Conservation (phyloP, 2,113 vertebrate genomes). For the Globicephala melas region DNA sequence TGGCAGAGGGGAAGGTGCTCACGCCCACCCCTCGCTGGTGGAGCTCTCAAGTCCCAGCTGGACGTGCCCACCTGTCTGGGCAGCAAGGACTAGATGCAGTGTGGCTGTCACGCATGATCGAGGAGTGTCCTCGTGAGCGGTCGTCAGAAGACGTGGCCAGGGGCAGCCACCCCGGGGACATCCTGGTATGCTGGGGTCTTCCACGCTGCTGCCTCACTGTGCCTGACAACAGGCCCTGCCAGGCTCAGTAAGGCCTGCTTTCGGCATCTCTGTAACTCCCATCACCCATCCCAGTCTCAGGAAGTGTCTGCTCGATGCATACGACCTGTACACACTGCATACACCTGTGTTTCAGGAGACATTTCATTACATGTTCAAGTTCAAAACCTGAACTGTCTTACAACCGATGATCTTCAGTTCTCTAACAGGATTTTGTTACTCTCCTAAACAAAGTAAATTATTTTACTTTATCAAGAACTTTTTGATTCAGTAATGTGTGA, state of each 20-base stretch:
- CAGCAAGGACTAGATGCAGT: not conserved
- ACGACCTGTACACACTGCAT: accelerated
- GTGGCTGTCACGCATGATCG: too few species aligned
- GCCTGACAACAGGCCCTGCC: not conserved
- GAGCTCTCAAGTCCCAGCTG: not conserved
- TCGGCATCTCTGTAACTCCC: not conserved
- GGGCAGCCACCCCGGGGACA: accelerated
- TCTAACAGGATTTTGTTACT: not conserved
- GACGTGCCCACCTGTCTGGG: not conserved
- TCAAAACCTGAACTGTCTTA: not conserved
- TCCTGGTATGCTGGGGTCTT: not conserved
- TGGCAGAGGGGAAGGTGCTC: accelerated
- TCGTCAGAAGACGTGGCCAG: not conserved
- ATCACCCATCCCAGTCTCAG: too few species aligned
- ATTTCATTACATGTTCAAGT: not conserved
- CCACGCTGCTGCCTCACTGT: accelerated
- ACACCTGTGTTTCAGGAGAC: not conserved
- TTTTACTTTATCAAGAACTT: not conserved
- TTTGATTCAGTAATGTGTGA: not conserved
- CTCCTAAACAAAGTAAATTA: not conserved
- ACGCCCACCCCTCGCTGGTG: not conserved
- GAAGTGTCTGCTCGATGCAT: not conserved
- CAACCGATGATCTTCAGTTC: not conserved
- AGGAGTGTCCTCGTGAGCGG: not conserved
- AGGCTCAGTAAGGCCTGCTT: not conserved